phyloP scores from a whole-genome alignment of 2,113 vertebrate genomes.

The Microcebus murinus region DNA sequence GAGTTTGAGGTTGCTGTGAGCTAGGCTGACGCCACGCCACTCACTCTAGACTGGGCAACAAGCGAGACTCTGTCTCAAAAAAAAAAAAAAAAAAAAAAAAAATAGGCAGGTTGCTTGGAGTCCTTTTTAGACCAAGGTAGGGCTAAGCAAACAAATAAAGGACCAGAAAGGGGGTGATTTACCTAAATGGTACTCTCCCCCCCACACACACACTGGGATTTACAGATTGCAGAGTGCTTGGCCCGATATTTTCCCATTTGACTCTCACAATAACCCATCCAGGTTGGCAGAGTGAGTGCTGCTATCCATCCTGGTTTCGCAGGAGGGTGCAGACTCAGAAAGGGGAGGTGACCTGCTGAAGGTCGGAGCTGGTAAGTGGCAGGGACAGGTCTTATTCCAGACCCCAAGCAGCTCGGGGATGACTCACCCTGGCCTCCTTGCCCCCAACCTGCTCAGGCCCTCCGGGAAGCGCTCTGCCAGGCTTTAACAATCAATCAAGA shows the following conservation, averaged over 20 bases:
- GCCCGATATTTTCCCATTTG: background rate
- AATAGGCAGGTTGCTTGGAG: background rate
- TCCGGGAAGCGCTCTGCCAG: background rate
- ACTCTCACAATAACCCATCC: background rate
- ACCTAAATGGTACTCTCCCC: background rate
- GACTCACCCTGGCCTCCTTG: background rate
- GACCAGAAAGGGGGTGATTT: background rate
- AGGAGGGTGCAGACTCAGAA: background rate
- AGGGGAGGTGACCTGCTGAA: background rate
- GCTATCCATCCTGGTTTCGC: background rate
- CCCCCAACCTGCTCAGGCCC: background rate
- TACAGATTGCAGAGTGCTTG: background rate
- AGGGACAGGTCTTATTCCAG: background rate
- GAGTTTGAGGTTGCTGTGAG: no score
- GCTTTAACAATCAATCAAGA: conserved; percentile 3
- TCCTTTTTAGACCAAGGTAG: background rate
- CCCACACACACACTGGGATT: background rate
- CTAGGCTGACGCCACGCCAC: no score
- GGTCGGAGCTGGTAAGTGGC: background rate
- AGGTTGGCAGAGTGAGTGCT: background rate
- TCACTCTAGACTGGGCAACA: no score
- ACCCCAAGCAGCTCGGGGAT: rapidly evolving
- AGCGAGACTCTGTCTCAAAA: no score
- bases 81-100: background rate
- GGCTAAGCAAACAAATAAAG: background rate